These are phyloP conservation scores for Himalopsyche tibetana DNA, from an alignment of 2,888 invertebrate species.

Conservation along the genomic window DNA sequence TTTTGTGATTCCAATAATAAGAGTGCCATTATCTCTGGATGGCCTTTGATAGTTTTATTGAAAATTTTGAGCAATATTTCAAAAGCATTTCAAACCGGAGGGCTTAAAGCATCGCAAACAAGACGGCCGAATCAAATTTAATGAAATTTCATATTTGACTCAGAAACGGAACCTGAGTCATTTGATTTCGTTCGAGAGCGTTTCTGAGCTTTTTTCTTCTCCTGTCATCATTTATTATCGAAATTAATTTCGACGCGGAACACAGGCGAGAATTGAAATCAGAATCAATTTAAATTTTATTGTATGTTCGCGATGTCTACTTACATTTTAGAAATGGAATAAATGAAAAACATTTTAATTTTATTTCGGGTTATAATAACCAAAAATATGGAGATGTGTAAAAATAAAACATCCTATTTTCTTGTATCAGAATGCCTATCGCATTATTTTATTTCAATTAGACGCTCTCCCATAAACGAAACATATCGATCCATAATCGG, in stretches of 20 bases:
- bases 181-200: slow-evolving; percentile 47
- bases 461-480: no score
- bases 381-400: no score
- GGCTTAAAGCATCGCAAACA: slow-evolving; percentile 45
- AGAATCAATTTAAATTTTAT: slow-evolving; percentile 62
- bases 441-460: no score
- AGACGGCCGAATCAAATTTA: slow-evolving; percentile 53
- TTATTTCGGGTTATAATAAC: no score
- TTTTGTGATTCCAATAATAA: background rate
- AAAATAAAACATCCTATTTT: no score
- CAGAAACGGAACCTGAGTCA: slow-evolving; percentile 42
- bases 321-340: background rate
- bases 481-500: no score
- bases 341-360: background rate
- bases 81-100: background rate
- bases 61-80: slow-evolving; percentile 9
- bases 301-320: background rate
- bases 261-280: slow-evolving; percentile 61
- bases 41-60: slow-evolving; percentile 15
- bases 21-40: background rate
- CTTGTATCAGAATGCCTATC: no score
- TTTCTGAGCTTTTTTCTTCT: slow-evolving; percentile 50
- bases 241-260: slow-evolving; percentile 57
- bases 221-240: slow-evolving; percentile 48
- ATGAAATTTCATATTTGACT: slow-evolving; percentile 51